Evolutionary conservation across 2,797 vertebrate species (phyloP).

Genomic region (Thunnus albacares): DNA sequence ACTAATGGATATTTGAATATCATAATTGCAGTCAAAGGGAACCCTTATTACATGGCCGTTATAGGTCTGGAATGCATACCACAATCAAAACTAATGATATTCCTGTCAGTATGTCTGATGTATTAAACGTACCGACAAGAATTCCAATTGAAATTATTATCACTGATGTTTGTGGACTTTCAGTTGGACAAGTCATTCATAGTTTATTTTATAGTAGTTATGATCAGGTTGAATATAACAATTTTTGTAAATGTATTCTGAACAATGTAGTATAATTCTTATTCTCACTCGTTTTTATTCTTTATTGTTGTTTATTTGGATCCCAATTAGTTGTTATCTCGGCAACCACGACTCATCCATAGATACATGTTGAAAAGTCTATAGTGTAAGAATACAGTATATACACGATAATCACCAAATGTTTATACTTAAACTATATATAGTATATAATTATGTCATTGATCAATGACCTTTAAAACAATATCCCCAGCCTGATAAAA

Average conservation of each 20-base stretch:
- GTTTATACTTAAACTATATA: background rate
- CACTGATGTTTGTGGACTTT: background rate
- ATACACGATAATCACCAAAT: background rate
- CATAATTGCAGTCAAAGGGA: background rate
- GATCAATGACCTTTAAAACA: background rate
- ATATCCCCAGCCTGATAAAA: background rate
- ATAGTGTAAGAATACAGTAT: no score
- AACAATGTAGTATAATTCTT: background rate
- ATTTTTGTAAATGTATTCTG: background rate
- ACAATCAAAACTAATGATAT: background rate
- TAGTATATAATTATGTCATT: background rate
- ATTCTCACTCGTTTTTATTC: background rate
- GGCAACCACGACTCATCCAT: background rate
- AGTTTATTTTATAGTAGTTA: background rate
- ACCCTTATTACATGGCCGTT: background rate
- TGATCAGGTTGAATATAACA: background rate
- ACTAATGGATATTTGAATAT: background rate
- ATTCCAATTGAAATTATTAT: background rate
- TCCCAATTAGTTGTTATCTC: background rate
- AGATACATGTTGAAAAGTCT: background rate
- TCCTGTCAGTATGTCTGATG: background rate
- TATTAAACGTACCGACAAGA: background rate
- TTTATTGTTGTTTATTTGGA: conserved; percentile 2
- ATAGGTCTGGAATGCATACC: background rate
- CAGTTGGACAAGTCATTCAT: background rate